Evolutionary conservation across 2,888 invertebrate genomes (phyloP).

Genomic region (Nineta flava): DNA sequence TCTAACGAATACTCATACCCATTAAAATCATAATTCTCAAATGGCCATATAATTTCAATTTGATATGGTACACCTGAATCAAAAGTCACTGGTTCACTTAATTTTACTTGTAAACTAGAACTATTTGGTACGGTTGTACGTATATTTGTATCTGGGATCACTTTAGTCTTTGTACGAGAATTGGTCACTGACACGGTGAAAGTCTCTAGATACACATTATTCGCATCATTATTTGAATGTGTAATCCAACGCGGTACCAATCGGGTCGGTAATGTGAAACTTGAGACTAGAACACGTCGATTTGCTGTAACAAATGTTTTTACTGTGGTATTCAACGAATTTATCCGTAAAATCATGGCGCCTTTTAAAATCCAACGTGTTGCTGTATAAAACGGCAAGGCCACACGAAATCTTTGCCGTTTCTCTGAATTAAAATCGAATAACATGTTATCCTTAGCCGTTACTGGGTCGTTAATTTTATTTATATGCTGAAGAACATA

Average conservation of each 20-base stretch:
- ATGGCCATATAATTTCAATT: slow-evolving; percentile 4
- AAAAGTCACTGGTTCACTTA: slow-evolving; percentile 3
- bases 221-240: neutral
- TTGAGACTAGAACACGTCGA: slow-evolving; percentile 3
- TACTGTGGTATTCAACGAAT: neutral
- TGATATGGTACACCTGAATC: slow-evolving; percentile 3
- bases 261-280: slow-evolving; percentile 5
- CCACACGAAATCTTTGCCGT: slow-evolving; percentile 1
- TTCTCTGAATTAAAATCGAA: neutral
- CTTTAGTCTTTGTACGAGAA: slow-evolving; percentile 1
- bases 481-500: slow-evolving; percentile 1
- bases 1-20: slow-evolving; percentile 7
- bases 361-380: slow-evolving; percentile 7
- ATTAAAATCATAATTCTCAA: slow-evolving; percentile 6
- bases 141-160: slow-evolving; percentile 2
- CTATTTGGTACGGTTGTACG: slow-evolving; percentile 2
- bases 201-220: slow-evolving; percentile 1
- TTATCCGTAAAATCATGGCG: slow-evolving; percentile 4
- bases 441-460: neutral
- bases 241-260: slow-evolving; percentile 5
- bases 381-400: slow-evolving; percentile 4
- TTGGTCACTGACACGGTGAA: slow-evolving; percentile 4
- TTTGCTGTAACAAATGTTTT: slow-evolving; percentile 4
- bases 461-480: neutral
- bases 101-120: slow-evolving; percentile 4